phyloP scores from a whole-genome alignment of 2,113 vertebrate genomes.

The Climacteris rufus region DNA sequence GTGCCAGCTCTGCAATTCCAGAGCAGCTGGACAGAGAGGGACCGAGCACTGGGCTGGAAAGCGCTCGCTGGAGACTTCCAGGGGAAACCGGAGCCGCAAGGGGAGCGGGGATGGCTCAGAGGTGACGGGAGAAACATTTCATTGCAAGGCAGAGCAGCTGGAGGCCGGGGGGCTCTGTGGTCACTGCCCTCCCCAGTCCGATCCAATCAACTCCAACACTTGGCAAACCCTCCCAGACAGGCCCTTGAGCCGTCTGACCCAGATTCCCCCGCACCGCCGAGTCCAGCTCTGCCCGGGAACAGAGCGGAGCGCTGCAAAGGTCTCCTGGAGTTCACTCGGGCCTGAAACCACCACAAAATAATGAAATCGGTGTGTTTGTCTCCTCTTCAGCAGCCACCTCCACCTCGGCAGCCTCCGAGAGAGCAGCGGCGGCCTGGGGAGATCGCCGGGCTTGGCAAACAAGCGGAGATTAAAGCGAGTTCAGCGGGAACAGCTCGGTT shows the following conservation, averaged over 20 bases:
- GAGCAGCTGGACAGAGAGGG: slow-evolving; percentile 19
- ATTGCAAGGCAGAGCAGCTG: slow-evolving; percentile 60
- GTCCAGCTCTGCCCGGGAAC: slow-evolving; percentile 19
- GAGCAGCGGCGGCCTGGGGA: no score
- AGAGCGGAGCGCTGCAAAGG: slow-evolving; percentile 1
- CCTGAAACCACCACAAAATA: not conserved
- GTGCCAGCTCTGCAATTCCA: not conserved
- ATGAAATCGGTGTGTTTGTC: not conserved
- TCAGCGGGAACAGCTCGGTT: slow-evolving; percentile 26
- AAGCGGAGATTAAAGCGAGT: not conserved
- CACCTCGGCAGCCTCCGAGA: not conserved
- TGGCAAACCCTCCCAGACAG: slow-evolving; percentile 47
- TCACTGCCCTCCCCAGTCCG: slow-evolving; percentile 56
- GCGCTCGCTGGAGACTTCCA: slow-evolving; percentile 28
- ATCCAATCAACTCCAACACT: slow-evolving; percentile 46
- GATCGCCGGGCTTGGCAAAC: slow-evolving; percentile 36
- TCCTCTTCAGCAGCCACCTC: slow-evolving; percentile 45
- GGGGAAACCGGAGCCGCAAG: slow-evolving; percentile 22
- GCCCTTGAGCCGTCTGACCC: slow-evolving; percentile 37
- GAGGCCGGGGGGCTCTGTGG: slow-evolving; percentile 33
- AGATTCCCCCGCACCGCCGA: not conserved
- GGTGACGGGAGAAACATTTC: slow-evolving; percentile 54
- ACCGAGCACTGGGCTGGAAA: slow-evolving; percentile 39
- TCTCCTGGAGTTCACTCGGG: slow-evolving; percentile 1
- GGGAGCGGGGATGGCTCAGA: slow-evolving; percentile 41